Conservation (phyloP, 1,140 invertebrate species). For the Anadara kagoshimensis region DNA sequence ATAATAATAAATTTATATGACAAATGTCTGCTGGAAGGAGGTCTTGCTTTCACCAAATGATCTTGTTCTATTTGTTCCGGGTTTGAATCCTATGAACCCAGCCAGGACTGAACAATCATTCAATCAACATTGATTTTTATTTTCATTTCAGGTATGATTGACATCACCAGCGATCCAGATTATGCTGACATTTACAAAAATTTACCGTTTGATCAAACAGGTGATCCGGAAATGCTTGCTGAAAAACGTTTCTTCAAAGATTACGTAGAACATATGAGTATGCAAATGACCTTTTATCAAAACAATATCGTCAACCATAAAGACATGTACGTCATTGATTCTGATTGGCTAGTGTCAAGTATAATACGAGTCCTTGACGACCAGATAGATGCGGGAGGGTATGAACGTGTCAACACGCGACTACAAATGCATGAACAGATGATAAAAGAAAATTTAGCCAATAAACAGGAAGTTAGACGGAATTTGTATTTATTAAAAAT, state of each 20-base stretch:
- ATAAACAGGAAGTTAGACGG: slow-evolving; percentile 62
- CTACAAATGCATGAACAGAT: slow-evolving; percentile 69
- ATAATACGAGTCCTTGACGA: slow-evolving; percentile 64
- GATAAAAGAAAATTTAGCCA: slow-evolving; percentile 58
- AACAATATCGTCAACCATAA: slow-evolving; percentile 57
- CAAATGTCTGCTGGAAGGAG: too few relatives aligned
- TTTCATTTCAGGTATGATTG: slow-evolving; percentile 61
- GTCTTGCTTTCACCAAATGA: too few relatives aligned
- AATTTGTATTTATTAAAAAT: slow-evolving; percentile 69
- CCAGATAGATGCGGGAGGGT: slow-evolving; percentile 63
- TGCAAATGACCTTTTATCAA: slow-evolving; percentile 68
- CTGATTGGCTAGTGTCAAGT: slow-evolving; percentile 64
- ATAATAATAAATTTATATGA: too few relatives aligned
- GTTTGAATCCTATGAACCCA: too few relatives aligned
- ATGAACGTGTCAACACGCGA: slow-evolving; percentile 68
- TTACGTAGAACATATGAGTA: slow-evolving; percentile 65
- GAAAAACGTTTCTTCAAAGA: slow-evolving; percentile 68
- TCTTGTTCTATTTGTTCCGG: too few relatives aligned
- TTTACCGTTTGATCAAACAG: slow-evolving; percentile 51
- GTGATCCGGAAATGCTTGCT: slow-evolving; percentile 62
- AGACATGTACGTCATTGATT: slow-evolving; percentile 69
- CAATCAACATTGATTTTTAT: too few relatives aligned
- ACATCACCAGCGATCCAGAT: slow-evolving; percentile 70
- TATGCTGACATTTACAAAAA: slow-evolving; percentile 62
- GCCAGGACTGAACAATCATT: too few relatives aligned